Conservation (phyloP, 92 coral and sea anemone genomes). For the Porites lobata region DNA sequence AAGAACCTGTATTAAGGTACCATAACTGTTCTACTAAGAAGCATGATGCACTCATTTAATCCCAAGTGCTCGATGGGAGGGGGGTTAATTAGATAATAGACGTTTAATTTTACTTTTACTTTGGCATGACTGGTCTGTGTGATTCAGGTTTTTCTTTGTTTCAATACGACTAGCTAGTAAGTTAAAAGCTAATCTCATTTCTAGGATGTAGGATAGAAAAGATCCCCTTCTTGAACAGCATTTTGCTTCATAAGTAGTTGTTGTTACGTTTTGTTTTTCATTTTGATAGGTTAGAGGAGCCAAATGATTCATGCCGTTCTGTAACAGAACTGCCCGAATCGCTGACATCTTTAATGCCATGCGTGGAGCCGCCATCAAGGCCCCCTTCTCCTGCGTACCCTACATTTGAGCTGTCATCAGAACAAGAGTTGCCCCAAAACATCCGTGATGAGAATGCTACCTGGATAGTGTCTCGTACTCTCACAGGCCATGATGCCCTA, state of each 20-base stretch:
- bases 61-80: no score
- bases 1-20: constrained; percentile 47
- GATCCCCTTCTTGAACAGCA: background rate
- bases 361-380: constrained; percentile 48
- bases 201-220: no score
- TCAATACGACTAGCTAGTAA: no score
- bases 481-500: constrained; percentile 1
- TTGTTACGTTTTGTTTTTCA: background rate
- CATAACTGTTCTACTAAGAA: background rate
- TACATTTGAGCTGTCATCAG: constrained; percentile 31
- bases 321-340: constrained; percentile 36
- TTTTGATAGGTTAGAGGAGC: constrained; percentile 31
- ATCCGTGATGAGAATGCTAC: constrained; percentile 39
- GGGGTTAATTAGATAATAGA: no score
- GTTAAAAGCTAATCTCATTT: no score
- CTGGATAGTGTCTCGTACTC: constrained; percentile 57
- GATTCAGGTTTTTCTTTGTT: no score
- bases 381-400: constrained; percentile 38
- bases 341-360: constrained; percentile 26
- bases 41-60: no score
- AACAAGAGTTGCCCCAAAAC: constrained; percentile 46
- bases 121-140: no score
- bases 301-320: constrained; percentile 24
- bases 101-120: no score
- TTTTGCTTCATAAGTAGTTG: background rate